Percentiles rank a stretch among this genome's conserved stretches.
Evolutionary conservation across 2,113 vertebrate genomes (phyloP).

Genomic region (Gulo gulo): DNA sequence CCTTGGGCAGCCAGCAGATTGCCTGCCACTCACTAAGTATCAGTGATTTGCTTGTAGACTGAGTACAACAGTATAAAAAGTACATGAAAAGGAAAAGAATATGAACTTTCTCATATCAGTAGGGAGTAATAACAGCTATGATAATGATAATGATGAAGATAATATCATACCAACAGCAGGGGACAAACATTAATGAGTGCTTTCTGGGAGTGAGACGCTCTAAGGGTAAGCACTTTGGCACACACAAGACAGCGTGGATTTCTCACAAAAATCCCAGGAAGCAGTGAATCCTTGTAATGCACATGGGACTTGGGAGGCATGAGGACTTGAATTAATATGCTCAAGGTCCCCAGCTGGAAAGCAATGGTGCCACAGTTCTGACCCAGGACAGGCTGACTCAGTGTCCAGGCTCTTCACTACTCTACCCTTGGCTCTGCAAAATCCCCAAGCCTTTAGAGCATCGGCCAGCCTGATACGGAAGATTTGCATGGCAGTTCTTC

Average conservation of each 20-base stretch:
- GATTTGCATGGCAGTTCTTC: background rate
- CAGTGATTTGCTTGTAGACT: background rate
- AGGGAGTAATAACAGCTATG: background rate
- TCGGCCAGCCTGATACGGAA: fast-evolving
- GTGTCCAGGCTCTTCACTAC: background rate
- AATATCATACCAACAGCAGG: background rate
- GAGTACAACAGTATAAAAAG: background rate
- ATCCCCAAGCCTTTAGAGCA: background rate
- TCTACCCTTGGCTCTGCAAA: background rate
- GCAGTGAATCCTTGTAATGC: background rate
- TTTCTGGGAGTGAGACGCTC: background rate
- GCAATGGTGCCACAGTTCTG: background rate
- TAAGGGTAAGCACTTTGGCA: background rate
- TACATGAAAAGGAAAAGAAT: background rate
- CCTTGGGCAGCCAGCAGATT: background rate
- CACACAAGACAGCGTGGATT: fast-evolving
- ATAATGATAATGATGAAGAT: background rate
- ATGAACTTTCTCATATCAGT: background rate
- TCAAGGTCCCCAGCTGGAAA: background rate
- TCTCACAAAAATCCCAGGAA: background rate
- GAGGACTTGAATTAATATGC: background rate
- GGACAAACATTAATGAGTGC: background rate
- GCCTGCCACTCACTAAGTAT: background rate
- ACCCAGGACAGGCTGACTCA: background rate
- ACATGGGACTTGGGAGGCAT: background rate